Base-by-base conservation (phyloP, 2,888 invertebrate species). In the Andrena praecox region DNA sequence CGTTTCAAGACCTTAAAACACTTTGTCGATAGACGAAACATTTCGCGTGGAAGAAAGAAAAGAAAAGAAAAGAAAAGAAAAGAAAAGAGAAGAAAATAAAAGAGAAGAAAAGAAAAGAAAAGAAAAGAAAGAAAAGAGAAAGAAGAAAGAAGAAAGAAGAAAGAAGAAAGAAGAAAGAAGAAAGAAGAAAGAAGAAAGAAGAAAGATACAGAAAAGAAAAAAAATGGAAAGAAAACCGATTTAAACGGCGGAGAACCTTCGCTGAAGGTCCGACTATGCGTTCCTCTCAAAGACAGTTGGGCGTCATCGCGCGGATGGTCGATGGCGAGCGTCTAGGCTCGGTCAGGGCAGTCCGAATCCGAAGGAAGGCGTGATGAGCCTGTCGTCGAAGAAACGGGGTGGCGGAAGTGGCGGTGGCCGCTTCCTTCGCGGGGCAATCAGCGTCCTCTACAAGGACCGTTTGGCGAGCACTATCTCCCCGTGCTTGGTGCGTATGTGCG, bases 401-500 rank as follows among this genome's bases (percentile, higher is more conserved):
- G 87, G 69, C 68, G 88, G 85, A 81, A 86, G 79, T 62, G 82
- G 80, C 73, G 86, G 87, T 20, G 77, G 91, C 84, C 91, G 91
- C 87, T 91, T 92, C 88, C 90, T 91, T 84, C 90, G 90, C 87
- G 90, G 90, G 89, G 90, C 89, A 79, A 90, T 90, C 85, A 89
- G 90, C 90, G 89, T 90, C 90, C 89, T 93, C 93, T 92, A 92
- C 90, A 92, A 92, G 54, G 91, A 88, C 71, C 91, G 91, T 87
- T 91, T 93, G 85, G 89, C 90, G 87, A 91, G 91, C 75, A 90
- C 87, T 68, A 91, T 86, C 71, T 89, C 89, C 86, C 78, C 63
- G 85, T 89, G 97, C 94, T 97, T 97, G 92, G 96, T 95, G 88
- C 97, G 96, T 94, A 97, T 95, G 93, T 98, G 98, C 72, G 96